Evolutionary conservation across 2,888 invertebrate species (phyloP), one percentile per base, ranked within the genome.

Genomic region (Rhyacophila evoluta): DNA sequence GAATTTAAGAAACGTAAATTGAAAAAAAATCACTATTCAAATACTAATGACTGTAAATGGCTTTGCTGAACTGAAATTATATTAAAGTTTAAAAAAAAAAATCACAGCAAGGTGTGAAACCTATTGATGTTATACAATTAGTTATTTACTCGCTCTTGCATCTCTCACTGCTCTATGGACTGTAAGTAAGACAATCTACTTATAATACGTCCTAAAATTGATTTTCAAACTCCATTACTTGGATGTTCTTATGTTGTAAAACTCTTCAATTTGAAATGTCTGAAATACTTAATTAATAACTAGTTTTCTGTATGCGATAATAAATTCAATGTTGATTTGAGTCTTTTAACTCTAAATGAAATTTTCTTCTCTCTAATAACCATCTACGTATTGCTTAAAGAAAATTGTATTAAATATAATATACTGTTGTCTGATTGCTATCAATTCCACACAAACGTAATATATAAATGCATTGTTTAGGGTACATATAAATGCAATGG

Each of bases 21-120:
- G 10, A 55, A 55, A 55, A 19, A 55, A 55, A 55, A 55, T 19
- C 55, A 19, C 15, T 41, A 19, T 55, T 55, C 55, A 8, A 25
- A 55, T 19, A 19, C 6, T 33, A 19, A 55, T 55, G 55, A 19
- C 55, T 55, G 10, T 33, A 12, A 41, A 8, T 19, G 10, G 55
- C 55, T 55, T 19, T 55, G 55, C 55, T 55, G 55, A 55, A 55
- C 55, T 55, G 55, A 55, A 55, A 55, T 55, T 19, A 55, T 33
- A 33, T 19, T 55, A 25, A 55, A 55, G n/a, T n/a, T n/a, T n/a
- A n/a, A n/a, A 55, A 8, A 55, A 55, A 55, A 39, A 2, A 1
- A 41, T 12, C 41, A 55, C 25, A 25, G 55, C 55, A 2, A 19
- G 10, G 19, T 19, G 15, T 55, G 1, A 8, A 19, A 55, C 10